These are phyloP conservation scores for Halocaridina rubra DNA, from an alignment of 2,888 invertebrate genomes.

Conservation along the genomic window DNA sequence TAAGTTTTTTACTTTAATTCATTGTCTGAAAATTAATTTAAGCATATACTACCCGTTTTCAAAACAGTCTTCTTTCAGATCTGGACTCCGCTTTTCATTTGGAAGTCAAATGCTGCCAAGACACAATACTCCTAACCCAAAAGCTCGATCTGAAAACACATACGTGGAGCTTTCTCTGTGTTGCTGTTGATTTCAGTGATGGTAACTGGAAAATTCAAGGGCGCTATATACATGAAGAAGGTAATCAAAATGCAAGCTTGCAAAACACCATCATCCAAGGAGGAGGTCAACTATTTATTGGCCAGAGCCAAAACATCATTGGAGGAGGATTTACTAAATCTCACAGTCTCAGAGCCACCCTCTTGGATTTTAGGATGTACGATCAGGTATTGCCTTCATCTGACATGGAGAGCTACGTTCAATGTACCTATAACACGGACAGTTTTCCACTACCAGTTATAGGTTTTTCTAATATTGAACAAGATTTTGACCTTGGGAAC, in stretches of 20 bases:
- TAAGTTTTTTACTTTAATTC: too few species aligned
- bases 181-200: neutral
- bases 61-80: too few species aligned
- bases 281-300: neutral
- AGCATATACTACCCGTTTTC: too few species aligned
- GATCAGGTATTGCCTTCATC: neutral
- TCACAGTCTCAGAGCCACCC: neutral
- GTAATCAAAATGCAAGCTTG: neutral
- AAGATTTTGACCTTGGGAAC: too few species aligned
- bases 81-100: too few species aligned
- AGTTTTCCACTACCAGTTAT: too few species aligned
- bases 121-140: neutral
- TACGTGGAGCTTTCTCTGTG: neutral
- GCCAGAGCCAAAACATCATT: neutral
- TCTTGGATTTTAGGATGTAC: neutral
- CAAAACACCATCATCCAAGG: neutral
- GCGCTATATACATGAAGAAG: too few species aligned
- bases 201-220: too few species aligned
- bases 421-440: neutral
- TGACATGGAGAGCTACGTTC: neutral
- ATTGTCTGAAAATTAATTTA: too few species aligned
- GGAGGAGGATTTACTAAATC: neutral
- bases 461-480: too few species aligned
- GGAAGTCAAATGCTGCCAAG: neutral
- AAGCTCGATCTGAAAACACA: neutral